These are phyloP conservation scores for Biston betularia DNA, from an alignment of 2,888 invertebrate species.

Conservation along the genomic window DNA sequence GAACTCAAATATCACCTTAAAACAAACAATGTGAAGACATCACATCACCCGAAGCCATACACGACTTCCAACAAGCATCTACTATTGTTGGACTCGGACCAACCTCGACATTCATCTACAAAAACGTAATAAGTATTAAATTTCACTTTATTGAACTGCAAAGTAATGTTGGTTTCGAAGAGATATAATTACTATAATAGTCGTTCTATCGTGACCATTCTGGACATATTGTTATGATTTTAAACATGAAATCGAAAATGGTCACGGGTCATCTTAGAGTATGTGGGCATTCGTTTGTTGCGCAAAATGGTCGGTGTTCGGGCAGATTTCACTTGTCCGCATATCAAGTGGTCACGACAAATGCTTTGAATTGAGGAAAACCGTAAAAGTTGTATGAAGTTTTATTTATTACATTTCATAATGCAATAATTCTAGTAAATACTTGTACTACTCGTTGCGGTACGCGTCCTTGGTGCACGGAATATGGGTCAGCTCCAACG, in stretches of 20 bases:
- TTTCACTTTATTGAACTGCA: conserved; percentile 50
- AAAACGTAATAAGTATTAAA: conserved; percentile 50
- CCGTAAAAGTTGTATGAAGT: background rate
- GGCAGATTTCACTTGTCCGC: conserved; percentile 73
- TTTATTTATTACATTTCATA: background rate
- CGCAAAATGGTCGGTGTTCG: conserved; percentile 64
- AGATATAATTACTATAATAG: conserved; percentile 80
- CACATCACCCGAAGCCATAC: conserved; percentile 77
- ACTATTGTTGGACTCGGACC: conserved; percentile 75
- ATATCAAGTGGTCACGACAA: conserved; percentile 62
- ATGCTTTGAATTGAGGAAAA: conserved; percentile 27
- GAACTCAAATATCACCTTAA: conserved; percentile 44
- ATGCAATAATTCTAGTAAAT: no score
- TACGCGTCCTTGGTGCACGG: no score
- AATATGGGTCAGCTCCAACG: no score
- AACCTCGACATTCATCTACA: conserved; percentile 52
- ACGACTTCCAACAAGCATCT: conserved; percentile 66
- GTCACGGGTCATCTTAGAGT: conserved; percentile 73
- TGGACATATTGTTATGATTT: conserved; percentile 80
- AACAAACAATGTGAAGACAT: conserved; percentile 73
- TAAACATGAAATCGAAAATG: conserved; percentile 80
- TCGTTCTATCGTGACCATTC: conserved; percentile 74
- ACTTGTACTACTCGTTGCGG: no score
- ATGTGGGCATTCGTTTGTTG: conserved; percentile 65
- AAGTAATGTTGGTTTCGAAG: conserved; percentile 56